Percentiles rank a stretch among this genome's conserved stretches.
Evolutionary conservation across 2,888 invertebrate genomes (phyloP).

Genomic region (Patella ulyssiponensis): DNA sequence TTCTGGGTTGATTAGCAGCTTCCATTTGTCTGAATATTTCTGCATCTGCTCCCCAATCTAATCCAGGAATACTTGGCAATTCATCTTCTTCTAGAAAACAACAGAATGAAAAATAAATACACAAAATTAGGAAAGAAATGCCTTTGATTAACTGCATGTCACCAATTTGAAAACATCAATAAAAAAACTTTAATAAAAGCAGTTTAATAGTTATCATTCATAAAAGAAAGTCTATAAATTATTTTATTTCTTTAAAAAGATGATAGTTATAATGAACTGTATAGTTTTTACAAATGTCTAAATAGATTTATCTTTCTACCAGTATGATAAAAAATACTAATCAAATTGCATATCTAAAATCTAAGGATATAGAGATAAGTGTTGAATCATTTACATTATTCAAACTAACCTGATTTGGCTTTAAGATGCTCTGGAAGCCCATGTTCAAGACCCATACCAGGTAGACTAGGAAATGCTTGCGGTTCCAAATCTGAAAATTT

Average conservation of each 20-base stretch:
- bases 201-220: neutral
- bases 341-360: neutral
- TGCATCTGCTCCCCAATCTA: conserved; percentile 63
- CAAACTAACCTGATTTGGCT: conserved; percentile 41
- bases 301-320: neutral
- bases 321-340: neutral
- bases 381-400: no score
- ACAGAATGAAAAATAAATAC: no score
- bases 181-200: no score
- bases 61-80: conserved; percentile 64
- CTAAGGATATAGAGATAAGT: no score
- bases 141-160: no score
- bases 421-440: conserved; percentile 79
- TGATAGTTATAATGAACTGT: neutral
- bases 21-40: conserved; percentile 43
- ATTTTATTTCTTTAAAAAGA: neutral
- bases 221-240: neutral
- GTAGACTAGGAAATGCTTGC: conserved; percentile 76
- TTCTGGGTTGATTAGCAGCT: conserved; percentile 46
- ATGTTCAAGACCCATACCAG: conserved; percentile 99
- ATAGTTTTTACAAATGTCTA: no score
- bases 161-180: no score
- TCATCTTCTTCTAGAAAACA: conserved; percentile 36
- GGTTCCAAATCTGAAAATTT: conserved; percentile 80
- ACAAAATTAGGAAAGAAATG: no score